A percentile compares a stretch with the other conserved stretches of the same genome.
phyloP scores from a whole-genome alignment of 1,140 invertebrate species.

The Lasaia peninsularis region DNA sequence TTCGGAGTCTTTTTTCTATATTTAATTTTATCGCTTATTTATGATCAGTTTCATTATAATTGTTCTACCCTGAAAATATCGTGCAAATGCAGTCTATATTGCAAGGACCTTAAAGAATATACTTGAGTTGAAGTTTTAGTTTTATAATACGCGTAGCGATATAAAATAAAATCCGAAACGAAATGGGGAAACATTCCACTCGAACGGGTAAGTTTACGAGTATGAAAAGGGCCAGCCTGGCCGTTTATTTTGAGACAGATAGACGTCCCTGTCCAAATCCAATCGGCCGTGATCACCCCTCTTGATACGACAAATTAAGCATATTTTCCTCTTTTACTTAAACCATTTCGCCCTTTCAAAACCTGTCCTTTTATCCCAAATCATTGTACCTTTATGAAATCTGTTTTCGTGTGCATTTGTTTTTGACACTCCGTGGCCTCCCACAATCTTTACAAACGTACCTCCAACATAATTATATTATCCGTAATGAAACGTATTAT shows the following conservation, averaged over 20 bases:
- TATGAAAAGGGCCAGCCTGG: not conserved
- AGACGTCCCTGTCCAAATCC: conserved; percentile 1
- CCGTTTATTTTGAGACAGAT: conserved; percentile 3
- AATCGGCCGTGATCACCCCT: conserved; percentile 1
- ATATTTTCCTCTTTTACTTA: conserved; percentile 1
- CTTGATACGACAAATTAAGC: conserved; percentile 8
- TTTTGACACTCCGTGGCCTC: too few species aligned
- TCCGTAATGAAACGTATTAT: too few species aligned
- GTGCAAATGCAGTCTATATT: too few species aligned
- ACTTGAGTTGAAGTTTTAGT: too few species aligned
- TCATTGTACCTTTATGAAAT: not conserved
- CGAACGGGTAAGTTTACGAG: not conserved
- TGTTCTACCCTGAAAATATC: too few species aligned
- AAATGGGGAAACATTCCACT: not conserved
- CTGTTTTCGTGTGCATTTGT: conserved; percentile 7
- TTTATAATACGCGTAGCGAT: too few species aligned
- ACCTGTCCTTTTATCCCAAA: not conserved
- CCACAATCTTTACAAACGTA: too few species aligned
- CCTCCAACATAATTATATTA: too few species aligned
- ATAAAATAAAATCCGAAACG: not conserved
- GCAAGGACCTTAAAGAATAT: too few species aligned
- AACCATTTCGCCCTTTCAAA: not conserved
- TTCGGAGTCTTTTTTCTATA: too few species aligned
- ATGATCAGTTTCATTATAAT: too few species aligned
- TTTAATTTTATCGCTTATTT: too few species aligned